Evolutionary conservation across 1,140 invertebrate species (phyloP), one percentile per base, ranked within the genome.

Genomic region (Stenopsyche tienmushanensis): DNA sequence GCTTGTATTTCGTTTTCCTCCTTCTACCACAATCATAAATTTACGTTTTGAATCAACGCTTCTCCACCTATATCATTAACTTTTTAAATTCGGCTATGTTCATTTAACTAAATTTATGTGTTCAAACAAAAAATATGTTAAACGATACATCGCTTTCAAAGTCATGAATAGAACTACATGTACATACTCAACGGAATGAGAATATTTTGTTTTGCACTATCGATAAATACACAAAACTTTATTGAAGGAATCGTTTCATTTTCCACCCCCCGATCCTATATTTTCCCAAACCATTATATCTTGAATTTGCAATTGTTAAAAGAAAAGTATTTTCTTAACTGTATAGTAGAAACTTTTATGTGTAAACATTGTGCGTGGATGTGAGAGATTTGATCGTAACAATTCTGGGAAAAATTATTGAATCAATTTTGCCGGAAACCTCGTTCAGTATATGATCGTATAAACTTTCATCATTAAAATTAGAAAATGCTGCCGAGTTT

Each of bases 191-290:
- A 64, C 57, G 34, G 65, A 66, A 70, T 66, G 62, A 70, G 44
- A 66, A 20, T 59, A 64, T 54, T 66, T 70, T 64, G 60, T 70
- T 70, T 70, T 70, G 68, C 68, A 70, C 68, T 70, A 70, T 70
- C 65, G 62, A 70, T 70, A 70, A 70, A 70, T 70, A 66, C 68
- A 66, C 60, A 70, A 65, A 62, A 54, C 54, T 66, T 70, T 63
- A 70, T 70, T 70, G 68, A 70, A 62, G 21, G 20, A 39, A 18
- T 49, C 55, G 49, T 67, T 70, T 70, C 62, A 60, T 70, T 70
- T 34, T 34, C 13, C 5, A 7, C 29, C 13, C 13, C 13, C 29
- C 5, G 29, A 5, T 34, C 13, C 5, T 34, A 34, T 13, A 34
- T 34, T 34, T 34, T 34, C 29, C 29, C 13, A 13, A 34, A 34